A percentile compares a stretch with the other conserved stretches of the same genome.
Evolutionary conservation across 2,113 vertebrate species (phyloP).

Genomic region (Dipodomys ordii): DNA sequence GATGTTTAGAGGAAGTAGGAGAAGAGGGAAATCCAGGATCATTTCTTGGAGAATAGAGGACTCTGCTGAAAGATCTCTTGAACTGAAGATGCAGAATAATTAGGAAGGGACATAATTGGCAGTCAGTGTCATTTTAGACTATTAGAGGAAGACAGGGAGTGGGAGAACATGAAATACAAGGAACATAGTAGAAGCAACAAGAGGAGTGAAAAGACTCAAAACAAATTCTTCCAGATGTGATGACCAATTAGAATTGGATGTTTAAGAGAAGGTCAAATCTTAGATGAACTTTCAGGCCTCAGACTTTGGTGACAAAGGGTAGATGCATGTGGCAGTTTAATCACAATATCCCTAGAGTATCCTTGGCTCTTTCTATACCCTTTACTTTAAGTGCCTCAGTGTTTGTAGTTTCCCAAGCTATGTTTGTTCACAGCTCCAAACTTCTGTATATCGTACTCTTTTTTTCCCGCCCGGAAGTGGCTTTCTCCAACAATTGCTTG

Average conservation of each 20-base stretch:
- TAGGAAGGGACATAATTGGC: not conserved
- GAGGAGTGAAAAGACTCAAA: not conserved
- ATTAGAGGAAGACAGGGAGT: not conserved
- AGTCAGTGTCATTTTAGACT: not conserved
- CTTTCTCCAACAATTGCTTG: not conserved
- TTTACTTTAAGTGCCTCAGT: not conserved
- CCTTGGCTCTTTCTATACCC: not conserved
- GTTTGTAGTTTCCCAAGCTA: not conserved
- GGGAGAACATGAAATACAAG: not conserved
- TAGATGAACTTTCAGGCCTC: not conserved
- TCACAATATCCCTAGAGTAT: not conserved
- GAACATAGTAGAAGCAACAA: not conserved
- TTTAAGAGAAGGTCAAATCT: not conserved
- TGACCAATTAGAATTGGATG: not conserved
- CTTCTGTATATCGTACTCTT: not conserved
- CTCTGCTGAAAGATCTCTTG: not conserved
- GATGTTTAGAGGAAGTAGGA: not conserved
- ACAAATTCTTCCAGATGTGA: not conserved
- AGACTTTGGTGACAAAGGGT: not conserved
- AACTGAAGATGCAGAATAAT: not conserved
- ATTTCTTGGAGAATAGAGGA: not conserved
- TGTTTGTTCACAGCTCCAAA: not conserved
- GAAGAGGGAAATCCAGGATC: constrained; percentile 1
- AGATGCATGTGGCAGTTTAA: not conserved
- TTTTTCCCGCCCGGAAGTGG: not conserved